Conservation (phyloP, 2,113 vertebrate genomes). For the Myotis yumanensis region DNA sequence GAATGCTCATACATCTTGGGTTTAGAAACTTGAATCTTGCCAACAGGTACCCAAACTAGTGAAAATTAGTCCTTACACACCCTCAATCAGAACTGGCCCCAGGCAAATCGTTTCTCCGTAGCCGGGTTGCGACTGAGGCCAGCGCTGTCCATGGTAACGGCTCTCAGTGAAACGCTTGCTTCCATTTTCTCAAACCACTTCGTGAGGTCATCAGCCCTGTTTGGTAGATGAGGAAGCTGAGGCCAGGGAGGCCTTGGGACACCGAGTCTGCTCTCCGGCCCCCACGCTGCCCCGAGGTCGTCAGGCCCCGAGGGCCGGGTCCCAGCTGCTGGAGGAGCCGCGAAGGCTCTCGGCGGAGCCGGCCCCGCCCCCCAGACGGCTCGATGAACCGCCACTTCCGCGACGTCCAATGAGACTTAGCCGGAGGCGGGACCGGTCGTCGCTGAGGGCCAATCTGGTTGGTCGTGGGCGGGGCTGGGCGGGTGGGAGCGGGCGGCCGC, state of each 20-base stretch:
- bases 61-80: not conserved
- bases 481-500: not conserved
- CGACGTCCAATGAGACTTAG: slow-evolving; percentile 46
- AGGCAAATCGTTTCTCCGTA: not conserved
- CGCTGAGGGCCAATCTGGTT: not conserved
- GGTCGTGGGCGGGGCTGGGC: slow-evolving; percentile 14
- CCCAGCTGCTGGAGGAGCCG: rapidly evolving
- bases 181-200: slow-evolving; percentile 21
- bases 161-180: not conserved
- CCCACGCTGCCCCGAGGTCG: not conserved
- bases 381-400: slow-evolving; percentile 26
- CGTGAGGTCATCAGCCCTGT: not conserved
- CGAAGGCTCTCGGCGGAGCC: not conserved
- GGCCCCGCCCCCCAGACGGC: no score
- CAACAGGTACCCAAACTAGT: not conserved
- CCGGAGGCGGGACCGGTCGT: slow-evolving; percentile 1
- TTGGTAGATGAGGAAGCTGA: not conserved
- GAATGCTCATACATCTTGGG: not conserved
- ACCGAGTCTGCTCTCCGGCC: not conserved
- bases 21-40: not conserved
- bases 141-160: slow-evolving; percentile 66
- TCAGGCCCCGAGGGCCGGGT: rapidly evolving
- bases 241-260: not conserved
- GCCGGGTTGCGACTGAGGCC: not conserved
- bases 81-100: not conserved